Evolutionary conservation across 2,888 invertebrate species (phyloP), one percentile per base, ranked within the genome.

Genomic region (Ferrisia virgata): DNA sequence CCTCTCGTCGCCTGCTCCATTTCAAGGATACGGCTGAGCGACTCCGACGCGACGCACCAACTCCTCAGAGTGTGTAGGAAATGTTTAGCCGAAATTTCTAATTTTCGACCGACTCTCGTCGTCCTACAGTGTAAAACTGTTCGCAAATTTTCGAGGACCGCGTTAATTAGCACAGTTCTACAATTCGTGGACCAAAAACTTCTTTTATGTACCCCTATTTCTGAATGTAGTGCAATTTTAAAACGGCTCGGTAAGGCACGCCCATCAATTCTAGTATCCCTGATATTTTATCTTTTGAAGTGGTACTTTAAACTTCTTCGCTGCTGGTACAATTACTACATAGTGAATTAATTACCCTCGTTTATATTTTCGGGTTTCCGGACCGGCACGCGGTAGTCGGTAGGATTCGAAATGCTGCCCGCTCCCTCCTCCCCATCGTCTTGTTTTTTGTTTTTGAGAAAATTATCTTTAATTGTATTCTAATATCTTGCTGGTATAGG

Each of bases 201-300:
- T 76, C 72, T 76, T 76, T 76, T 36, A 76, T n/a, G n/a, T 76
- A 76, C 72, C 72, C 72, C 72, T 76, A 76, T 76, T 76, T 76
- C 72, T 76, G 36, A 76, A 76, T 36, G 72, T 36, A 76, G 18
- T 36, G 72, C 72, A 76, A 76, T 76, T 76, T 76, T 36, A 76
- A 76, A 76, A 76, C 72, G 36, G 72, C 36, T n/a, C 72, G 72
- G 36, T 36, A 76, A 33, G 36, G 72, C 36, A 33, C 72, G 72
- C 72, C 72, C 72, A 76, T 76, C 72, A 76, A 76, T 76, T 76
- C 72, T 76, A n/a, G n/a, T n/a, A 76, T 76, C 72, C 33, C 72
- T 36, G 72, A 76, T 76, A 76, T 76, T 76, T 76, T 76, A 76
- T 76, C 72, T 76, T 76, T 76, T 76, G 33, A 76, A 76, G 72